Conservation (phyloP, 2,888 invertebrate genomes). For the Stenchaetothrips biformis region DNA sequence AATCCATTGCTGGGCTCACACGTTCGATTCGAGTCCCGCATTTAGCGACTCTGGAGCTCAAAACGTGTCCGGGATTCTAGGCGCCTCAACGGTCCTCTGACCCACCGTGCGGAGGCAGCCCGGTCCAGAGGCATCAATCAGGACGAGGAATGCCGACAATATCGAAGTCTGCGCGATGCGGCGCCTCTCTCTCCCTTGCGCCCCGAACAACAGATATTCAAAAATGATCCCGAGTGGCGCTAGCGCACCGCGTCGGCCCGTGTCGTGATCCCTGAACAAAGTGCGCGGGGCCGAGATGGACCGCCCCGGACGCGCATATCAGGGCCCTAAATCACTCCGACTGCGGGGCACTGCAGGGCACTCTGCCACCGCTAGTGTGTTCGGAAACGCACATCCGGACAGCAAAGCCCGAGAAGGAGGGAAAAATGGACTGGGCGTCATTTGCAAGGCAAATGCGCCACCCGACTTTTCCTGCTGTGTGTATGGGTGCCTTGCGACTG, state of each 20-base stretch:
- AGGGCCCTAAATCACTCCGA: neutral
- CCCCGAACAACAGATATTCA: neutral
- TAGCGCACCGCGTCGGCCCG: too few relatives aligned
- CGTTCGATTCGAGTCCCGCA: too few relatives aligned
- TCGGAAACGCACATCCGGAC: neutral
- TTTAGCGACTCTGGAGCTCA: too few relatives aligned
- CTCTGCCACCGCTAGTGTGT: slow-evolving; percentile 3
- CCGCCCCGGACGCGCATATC: neutral
- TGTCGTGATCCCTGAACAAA: too few relatives aligned
- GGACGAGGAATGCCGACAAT: slow-evolving; percentile 12
- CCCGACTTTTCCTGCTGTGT: neutral
- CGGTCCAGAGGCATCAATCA: neutral
- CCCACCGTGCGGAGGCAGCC: neutral
- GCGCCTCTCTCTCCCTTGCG: neutral
- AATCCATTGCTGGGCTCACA: too few relatives aligned
- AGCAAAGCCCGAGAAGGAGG: neutral
- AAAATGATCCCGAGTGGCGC: neutral
- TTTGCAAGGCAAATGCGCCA: slow-evolving; percentile 12
- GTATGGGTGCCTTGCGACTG: neutral
- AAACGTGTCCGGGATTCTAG: neutral
- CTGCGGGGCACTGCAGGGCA: neutral
- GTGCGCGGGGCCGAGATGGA: too few relatives aligned
- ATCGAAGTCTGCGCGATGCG: neutral
- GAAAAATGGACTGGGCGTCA: neutral
- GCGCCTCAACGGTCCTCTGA: neutral